These are phyloP conservation scores for Parelbella ahira DNA, from an alignment of 2,888 invertebrate species.

Conservation along the genomic window DNA sequence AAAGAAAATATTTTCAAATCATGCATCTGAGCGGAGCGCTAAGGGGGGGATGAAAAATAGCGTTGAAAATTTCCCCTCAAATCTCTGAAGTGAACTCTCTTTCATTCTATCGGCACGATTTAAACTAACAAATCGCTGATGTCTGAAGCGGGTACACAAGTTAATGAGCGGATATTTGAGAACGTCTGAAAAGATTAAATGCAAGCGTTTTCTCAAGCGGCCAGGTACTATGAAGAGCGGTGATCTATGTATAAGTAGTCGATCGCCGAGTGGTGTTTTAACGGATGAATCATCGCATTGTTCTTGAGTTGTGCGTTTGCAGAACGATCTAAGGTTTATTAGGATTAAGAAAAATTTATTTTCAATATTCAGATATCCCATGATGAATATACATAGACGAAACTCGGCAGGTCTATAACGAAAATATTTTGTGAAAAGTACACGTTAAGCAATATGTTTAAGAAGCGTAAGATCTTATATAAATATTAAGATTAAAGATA, in stretches of 20 bases:
- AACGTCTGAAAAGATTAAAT: conserved; percentile 73
- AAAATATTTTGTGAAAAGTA: too few relatives aligned
- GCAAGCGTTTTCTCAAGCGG: conserved; percentile 62
- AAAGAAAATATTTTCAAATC: conserved; percentile 42
- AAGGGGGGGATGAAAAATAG: conserved; percentile 39
- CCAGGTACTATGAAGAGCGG: conserved; percentile 48
- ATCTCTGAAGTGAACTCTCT: conserved; percentile 44
- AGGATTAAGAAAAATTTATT: too few relatives aligned
- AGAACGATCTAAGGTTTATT: too few relatives aligned
- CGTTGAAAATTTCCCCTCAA: conserved; percentile 45
- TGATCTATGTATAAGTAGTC: conserved; percentile 38
- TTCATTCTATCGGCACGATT: conserved; percentile 68
- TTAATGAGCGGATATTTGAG: conserved; percentile 75
- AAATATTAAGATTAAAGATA: too few relatives aligned
- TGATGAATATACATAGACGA: too few relatives aligned
- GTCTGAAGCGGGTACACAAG: conserved; percentile 72
- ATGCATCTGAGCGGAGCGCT: conserved; percentile 36
- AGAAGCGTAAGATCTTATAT: too few relatives aligned
- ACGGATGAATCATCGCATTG: conserved; percentile 10
- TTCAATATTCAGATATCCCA: too few relatives aligned
- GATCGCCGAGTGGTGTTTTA: conserved; percentile 46
- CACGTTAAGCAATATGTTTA: too few relatives aligned
- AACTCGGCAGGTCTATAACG: too few relatives aligned
- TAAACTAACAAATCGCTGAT: conserved; percentile 69
- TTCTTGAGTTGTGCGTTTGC: neutral